Conservation (phyloP, 2,888 invertebrate genomes). For the Epinotia nisella region DNA sequence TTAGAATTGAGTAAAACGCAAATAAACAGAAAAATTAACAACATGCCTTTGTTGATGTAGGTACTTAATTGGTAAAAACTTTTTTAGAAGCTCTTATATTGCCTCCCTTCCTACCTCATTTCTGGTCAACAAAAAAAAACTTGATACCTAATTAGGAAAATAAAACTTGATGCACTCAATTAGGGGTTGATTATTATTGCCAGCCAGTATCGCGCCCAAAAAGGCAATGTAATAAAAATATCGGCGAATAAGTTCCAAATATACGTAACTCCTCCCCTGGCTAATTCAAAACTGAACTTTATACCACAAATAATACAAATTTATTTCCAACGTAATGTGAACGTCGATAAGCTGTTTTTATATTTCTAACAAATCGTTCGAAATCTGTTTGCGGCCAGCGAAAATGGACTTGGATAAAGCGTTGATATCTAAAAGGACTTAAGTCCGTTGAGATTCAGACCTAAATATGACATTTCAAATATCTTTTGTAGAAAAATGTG, state of each 20-base stretch:
- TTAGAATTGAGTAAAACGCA: no score
- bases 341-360: neutral
- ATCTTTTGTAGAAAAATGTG: conserved; percentile 13
- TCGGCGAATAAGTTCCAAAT: neutral
- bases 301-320: neutral
- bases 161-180: conserved; percentile 32
- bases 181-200: conserved; percentile 27
- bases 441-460: neutral
- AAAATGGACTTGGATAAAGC: conserved; percentile 18
- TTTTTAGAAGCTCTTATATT: no score
- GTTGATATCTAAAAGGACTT: conserved; percentile 1
- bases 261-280: neutral
- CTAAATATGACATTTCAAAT: neutral
- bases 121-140: conserved; percentile 15
- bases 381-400: conserved; percentile 35
- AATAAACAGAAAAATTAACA: no score
- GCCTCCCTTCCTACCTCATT: neutral
- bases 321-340: neutral
- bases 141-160: conserved; percentile 21
- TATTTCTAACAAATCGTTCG: conserved; percentile 4
- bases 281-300: neutral
- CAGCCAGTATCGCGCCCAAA: conserved; percentile 20
- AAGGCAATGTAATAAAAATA: conserved; percentile 33
- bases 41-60: no score
- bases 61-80: no score